Evolutionary conservation across 2,797 vertebrate genomes (phyloP).

Genomic region (Discoglossus pictus): DNA sequence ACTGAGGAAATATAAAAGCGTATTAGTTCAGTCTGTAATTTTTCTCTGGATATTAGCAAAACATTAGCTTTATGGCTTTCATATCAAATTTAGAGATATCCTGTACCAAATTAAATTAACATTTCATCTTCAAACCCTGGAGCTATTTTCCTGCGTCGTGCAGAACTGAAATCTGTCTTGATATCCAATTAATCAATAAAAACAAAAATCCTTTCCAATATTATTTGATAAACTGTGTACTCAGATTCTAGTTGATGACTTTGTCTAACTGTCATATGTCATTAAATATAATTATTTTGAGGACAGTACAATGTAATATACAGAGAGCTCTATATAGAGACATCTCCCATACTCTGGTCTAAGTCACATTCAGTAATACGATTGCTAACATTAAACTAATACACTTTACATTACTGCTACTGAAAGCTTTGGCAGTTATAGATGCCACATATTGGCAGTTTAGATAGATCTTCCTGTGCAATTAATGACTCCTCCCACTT

Average conservation of each 20-base stretch:
- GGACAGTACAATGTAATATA: slow-evolving; percentile 3
- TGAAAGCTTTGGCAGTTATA: too few relatives aligned
- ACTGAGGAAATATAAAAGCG: neutral
- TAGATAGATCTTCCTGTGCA: too few relatives aligned
- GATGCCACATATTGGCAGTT: too few relatives aligned
- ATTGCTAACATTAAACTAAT: too few relatives aligned
- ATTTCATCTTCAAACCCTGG: slow-evolving; percentile 1
- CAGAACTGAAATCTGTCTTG: neutral
- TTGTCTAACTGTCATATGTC: slow-evolving; percentile 1
- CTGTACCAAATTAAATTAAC: slow-evolving; percentile 15
- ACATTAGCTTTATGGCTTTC: slow-evolving; percentile 1
- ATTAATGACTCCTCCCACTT: too few relatives aligned
- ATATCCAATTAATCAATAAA: slow-evolving; percentile 4
- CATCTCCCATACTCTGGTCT: too few relatives aligned
- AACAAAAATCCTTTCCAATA: neutral
- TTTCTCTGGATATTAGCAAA: slow-evolving; percentile 4
- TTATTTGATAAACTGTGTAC: neutral
- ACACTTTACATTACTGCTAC: too few relatives aligned
- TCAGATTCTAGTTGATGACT: neutral
- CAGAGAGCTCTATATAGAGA: neutral
- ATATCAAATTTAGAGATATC: slow-evolving; percentile 15
- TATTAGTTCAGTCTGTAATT: slow-evolving; percentile 6
- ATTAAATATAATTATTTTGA: slow-evolving; percentile 1
- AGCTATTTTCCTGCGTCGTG: neutral
- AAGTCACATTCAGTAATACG: too few relatives aligned